phyloP scores from a whole-genome alignment of 1,140 invertebrate species.

The Melitaea cinxia region DNA sequence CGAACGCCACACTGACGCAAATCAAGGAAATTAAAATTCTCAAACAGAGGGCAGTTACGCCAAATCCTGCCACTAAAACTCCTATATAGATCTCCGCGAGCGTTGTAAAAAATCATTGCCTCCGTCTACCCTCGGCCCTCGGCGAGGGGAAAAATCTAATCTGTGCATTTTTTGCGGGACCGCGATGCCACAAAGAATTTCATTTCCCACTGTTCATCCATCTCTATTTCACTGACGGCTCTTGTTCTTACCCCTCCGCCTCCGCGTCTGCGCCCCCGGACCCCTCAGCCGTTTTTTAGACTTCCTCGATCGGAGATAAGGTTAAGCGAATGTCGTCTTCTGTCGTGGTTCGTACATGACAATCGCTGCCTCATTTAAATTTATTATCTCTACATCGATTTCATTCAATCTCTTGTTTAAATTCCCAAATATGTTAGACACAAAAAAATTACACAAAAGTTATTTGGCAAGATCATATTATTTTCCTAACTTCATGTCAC shows the following conservation, averaged over 20 bases:
- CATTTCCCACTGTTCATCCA: constrained; percentile 83
- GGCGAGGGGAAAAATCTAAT: constrained; percentile 82
- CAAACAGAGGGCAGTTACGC: constrained; percentile 77
- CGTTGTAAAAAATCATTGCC: constrained; percentile 82
- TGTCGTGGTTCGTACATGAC: constrained; percentile 73
- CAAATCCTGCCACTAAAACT: constrained; percentile 78
- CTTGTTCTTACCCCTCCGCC: constrained; percentile 69
- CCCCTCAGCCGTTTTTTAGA: constrained; percentile 70
- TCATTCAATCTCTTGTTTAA: constrained; percentile 31
- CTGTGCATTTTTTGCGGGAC: constrained; percentile 83
- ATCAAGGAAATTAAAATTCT: constrained; percentile 79
- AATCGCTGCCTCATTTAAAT: constrained; percentile 53
- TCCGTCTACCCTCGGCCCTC: constrained; percentile 72
- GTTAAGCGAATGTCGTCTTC: constrained; percentile 76
- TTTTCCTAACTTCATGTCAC: too few relatives aligned
- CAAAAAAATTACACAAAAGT: too few relatives aligned
- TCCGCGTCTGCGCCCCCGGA: constrained; percentile 39
- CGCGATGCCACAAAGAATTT: constrained; percentile 83
- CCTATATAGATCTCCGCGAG: constrained; percentile 75
- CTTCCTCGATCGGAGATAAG: constrained; percentile 79
- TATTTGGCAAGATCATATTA: too few relatives aligned
- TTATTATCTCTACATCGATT: constrained; percentile 23
- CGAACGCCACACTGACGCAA: constrained; percentile 45
- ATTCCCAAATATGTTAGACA: constrained; percentile 7
- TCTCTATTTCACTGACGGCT: constrained; percentile 81